A percentile compares a stretch with the other conserved stretches of the same genome.
These are phyloP conservation scores for Salminus brasiliensis DNA, from an alignment of 2,113 vertebrate species.

Conservation along the genomic window DNA sequence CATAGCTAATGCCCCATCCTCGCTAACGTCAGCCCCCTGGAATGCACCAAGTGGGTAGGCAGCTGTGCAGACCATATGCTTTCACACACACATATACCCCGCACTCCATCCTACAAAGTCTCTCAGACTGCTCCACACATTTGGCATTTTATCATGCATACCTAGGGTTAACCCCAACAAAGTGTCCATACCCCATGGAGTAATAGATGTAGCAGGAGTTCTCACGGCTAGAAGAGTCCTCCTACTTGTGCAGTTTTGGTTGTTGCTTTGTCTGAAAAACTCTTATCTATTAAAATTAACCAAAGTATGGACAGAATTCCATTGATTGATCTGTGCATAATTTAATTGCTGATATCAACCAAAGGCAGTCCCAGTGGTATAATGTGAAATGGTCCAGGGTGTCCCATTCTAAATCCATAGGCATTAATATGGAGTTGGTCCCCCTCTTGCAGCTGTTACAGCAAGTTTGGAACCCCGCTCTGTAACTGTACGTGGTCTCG, in stretches of 20 bases:
- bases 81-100: conserved; percentile 26
- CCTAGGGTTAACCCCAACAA: conserved; percentile 47
- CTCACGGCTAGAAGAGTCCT: conserved; percentile 34
- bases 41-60: conserved; percentile 32
- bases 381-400: no score
- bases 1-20: conserved; percentile 7
- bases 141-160: conserved; percentile 41
- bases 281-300: no score
- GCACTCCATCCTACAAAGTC: conserved; percentile 23
- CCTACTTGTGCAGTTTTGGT: no score
- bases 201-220: conserved; percentile 45
- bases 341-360: no score
- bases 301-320: neutral
- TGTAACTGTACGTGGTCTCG: no score
- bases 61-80: conserved; percentile 46
- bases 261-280: neutral
- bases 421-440: no score
- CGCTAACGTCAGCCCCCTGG: conserved; percentile 28
- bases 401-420: no score
- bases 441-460: no score
- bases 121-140: conserved; percentile 42
- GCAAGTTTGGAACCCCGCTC: no score
- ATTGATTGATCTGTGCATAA: no score
- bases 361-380: no score
- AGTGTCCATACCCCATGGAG: conserved; percentile 22